Evolutionary conservation across 2,113 vertebrate genomes (phyloP), one percentile per base, ranked within the genome.

Genomic region (Camelus dromedarius): DNA sequence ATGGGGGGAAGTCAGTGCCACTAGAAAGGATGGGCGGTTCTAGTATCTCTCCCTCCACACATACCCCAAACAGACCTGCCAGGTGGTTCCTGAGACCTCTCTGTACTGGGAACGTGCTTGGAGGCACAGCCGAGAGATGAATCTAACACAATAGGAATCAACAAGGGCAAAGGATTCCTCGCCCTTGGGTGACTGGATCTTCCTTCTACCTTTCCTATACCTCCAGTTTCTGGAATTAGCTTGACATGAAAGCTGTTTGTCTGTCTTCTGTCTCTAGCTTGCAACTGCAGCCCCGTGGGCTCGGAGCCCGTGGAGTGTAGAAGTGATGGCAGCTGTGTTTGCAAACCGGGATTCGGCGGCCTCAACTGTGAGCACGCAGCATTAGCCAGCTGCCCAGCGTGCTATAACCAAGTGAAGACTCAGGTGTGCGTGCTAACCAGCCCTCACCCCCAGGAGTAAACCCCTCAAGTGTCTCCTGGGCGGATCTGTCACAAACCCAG

Each of bases 281-380:
- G 99, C 70, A 93, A 96, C 97, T 99, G 99, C 3, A 95, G 99
- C 97, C 89, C 94, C 0, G 22, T 42, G 3, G 99, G 99, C 1
- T 98, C 99, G 0, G 98, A 98, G 96, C 98, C 98, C 0, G 18
- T 80, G 4, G 98, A 96, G 52, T 99, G 99, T 26, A 98, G 97
- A 18, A 94, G 93, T 0, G 97, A 97, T 0, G 99, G 99, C 24
- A 99, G 98, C 97, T 99, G 99, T 96, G 92, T 97, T 56, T 99
- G 99, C 97, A 99, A 98, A 96, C 97, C 98, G 0, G 99, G 99
- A 30, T 99, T 99, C 1, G 98, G 99, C 38, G 99, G 99, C 15
- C 97, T 95, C 56, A 98, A 12, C 97, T 99, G 99, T 60, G 98
- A 99, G 11, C 98, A 95, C 0, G 90, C 86, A 3, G 96, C 83